Base-by-base conservation (phyloP, 1,140 invertebrate genomes). In the Drosophila parvula region DNA sequence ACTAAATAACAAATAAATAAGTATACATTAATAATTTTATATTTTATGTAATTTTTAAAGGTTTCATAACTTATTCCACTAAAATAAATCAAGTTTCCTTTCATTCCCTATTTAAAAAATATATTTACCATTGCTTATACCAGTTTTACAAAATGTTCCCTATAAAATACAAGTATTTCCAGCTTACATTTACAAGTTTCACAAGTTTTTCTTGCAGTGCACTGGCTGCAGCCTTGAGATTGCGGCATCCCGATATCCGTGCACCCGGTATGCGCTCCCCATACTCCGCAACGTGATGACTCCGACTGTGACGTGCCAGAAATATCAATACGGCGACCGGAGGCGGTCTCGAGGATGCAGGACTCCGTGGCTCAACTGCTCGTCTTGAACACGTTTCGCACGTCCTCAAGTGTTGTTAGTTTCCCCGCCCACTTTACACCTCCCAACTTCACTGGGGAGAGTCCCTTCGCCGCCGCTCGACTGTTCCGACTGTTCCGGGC, bases 341-440 rank as follows among this genome's bases (percentile, higher is more conserved):
- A 61, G 38, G 28, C 56, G 38, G 56, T 22, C 70, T 70, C 44
- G 48, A 69, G 71, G 73, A 75, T 70, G 56, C 74, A 60, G 41
- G 55, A 65, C 55, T 50, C 59, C 47, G 68, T 38, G 69, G 60
- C 56, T 61, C 55, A 53, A 70, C 65, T 48, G 60, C 67, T 74
- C 79, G 79, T 78, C 81, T 86, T 88, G 83, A 88, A 80, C 83
- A 88, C 83, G 83, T 78, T 89, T 80, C 50, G 76, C 84, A 83
- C 80, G 84, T 78, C 68, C 73, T 88, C 77, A 89, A 88, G 83
- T 89, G 83, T 64, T 88, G 63, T 76, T 83, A 88, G 83, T 83
- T 86, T 76, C 22, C 22, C 36, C 27, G 12, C 45, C 48, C 32
- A n/a, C 40, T 27, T 36, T 34, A 10, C 28, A 45, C 59, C 41